Base-by-base conservation (phyloP, 2,113 vertebrate species). In the Leptodactylus fuscus region DNA sequence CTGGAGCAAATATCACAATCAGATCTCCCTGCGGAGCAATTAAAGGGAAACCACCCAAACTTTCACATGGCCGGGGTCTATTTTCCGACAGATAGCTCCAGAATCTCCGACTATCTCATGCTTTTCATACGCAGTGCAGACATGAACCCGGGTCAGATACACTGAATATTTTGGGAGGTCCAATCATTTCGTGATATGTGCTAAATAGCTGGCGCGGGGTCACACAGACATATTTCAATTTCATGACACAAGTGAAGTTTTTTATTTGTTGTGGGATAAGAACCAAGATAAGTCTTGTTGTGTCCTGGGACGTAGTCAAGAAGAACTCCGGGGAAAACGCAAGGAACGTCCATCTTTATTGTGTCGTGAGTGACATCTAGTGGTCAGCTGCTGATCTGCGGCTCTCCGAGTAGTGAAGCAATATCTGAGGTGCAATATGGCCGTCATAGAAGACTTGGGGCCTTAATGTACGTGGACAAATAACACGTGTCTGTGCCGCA, bases 321-420 rank as follows among this genome's bases (percentile, higher is more conserved):
- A 44, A 13, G 34, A 41, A n/a, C 71, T 58, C 32, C 29, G 9
- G n/a, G 51, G 70, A 18, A 32, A 48, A 77, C 2, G 13, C 20
- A 4, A n/a, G 1, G 51, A 38, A 49, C 6, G 5, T 8, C 41
- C 8, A 1, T 32, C 5, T 29, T 46, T 75, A 5, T 91, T 82
- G 87, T 88, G 89, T 41, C 77, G 89, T 88, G 87, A 89, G 70
- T 0, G 87, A 86, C 92, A 87, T 82, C 85, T 82, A n/a, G 76
- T 88, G 81, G 48, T 0, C 60, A 76, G 1, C 0, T 0, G 4
- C 4, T 44, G 9, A 44, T 44, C 41, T 44, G 41, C 41, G 9
- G 4, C 41, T 44, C n/a, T n/a, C n/a, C n/a, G n/a, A n/a, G n/a
- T n/a, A n/a, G n/a, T n/a, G n/a, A n/a, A n/a, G n/a, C n/a, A n/a